Evolutionary conservation across 2,113 vertebrate genomes (phyloP).

Genomic region (Aegotheles bennettii): DNA sequence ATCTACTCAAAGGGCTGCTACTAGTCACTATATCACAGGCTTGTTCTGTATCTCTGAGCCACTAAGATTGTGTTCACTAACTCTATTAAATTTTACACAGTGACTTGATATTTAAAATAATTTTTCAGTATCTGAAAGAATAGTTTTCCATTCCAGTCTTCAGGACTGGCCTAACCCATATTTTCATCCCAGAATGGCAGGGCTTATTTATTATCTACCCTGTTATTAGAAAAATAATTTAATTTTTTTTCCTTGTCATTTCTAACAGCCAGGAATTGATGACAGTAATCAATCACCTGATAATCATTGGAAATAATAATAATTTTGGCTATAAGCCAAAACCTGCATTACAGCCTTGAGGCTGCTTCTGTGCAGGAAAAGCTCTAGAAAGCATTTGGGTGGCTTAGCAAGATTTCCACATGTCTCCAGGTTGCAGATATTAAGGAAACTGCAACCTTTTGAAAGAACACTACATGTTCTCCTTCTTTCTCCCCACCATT

Average conservation of each 20-base stretch:
- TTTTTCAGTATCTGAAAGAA: background rate
- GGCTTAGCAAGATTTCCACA: background rate
- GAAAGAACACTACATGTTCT: background rate
- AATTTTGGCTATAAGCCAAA: background rate
- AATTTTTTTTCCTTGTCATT: background rate
- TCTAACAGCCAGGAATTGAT: background rate
- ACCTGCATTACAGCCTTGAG: background rate
- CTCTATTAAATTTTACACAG: background rate
- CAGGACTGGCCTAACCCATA: background rate
- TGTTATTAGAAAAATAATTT: background rate
- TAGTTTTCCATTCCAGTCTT: background rate
- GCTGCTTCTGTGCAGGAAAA: background rate
- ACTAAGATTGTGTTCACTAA: background rate
- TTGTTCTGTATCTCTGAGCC: background rate
- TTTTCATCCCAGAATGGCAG: background rate
- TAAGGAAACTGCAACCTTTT: background rate
- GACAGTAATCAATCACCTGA: background rate
- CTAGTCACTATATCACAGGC: background rate
- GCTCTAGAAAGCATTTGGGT: background rate
- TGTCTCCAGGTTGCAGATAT: background rate
- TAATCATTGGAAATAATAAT: background rate
- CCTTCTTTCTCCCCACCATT: background rate
- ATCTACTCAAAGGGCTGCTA: background rate
- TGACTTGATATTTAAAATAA: background rate
- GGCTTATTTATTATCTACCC: background rate